Evolutionary conservation across 35 echinoderm and acorn worm genomes (phyloP).

Genomic region (Lytechinus pictus): DNA sequence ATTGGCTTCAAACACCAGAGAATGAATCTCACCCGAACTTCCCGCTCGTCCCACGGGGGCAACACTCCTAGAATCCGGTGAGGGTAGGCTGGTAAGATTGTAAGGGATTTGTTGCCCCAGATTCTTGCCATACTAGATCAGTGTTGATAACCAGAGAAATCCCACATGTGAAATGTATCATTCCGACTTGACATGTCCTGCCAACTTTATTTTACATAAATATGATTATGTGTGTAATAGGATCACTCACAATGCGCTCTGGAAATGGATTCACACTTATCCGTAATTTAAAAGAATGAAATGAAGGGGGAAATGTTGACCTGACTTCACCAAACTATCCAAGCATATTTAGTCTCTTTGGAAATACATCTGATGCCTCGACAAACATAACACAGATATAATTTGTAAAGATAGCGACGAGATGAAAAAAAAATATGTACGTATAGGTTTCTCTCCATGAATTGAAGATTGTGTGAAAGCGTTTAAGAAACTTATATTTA

Average conservation of each 20-base stretch:
- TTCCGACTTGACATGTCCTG: background rate
- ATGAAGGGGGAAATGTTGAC: too few species aligned
- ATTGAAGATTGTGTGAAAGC: too few species aligned
- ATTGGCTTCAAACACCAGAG: too few species aligned
- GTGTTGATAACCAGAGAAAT: background rate
- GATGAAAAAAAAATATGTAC: too few species aligned
- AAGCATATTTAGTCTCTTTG: too few species aligned
- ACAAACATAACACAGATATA: too few species aligned
- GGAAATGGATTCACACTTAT: background rate
- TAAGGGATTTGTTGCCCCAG: background rate
- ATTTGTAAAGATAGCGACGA: too few species aligned
- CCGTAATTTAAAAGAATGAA: background rate
- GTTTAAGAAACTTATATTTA: too few species aligned
- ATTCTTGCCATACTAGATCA: conserved; percentile 12
- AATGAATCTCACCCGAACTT: background rate
- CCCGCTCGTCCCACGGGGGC: background rate
- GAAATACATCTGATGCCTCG: too few species aligned
- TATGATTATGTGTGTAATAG: background rate
- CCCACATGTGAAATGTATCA: background rate
- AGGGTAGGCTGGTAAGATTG: background rate
- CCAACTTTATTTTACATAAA: conserved; percentile 14
- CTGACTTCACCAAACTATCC: too few species aligned
- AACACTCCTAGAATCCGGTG: background rate
- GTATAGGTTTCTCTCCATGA: too few species aligned
- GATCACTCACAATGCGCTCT: background rate